phyloP scores from a whole-genome alignment of 2,113 vertebrate species.

The Arothron firmamentum region DNA sequence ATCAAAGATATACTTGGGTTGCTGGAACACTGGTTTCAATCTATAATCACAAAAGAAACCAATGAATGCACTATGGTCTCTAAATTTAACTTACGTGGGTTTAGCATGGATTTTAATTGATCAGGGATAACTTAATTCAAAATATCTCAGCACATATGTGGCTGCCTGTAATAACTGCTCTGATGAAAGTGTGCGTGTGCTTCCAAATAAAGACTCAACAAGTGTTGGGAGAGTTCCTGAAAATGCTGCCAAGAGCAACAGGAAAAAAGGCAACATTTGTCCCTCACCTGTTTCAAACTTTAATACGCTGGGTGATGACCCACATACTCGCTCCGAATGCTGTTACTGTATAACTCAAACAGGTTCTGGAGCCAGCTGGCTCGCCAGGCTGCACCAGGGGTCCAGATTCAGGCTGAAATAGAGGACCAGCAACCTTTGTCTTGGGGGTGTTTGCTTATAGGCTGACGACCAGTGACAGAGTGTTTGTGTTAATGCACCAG shows the following conservation, averaged over 20 bases:
- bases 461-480: constrained; percentile 17
- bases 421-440: constrained; percentile 43
- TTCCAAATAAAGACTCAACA: constrained; percentile 55
- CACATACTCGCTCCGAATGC: constrained; percentile 28
- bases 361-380: constrained; percentile 39
- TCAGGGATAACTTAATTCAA: constrained; percentile 24
- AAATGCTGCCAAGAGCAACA: constrained; percentile 38
- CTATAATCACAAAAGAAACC: not conserved
- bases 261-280: constrained; percentile 24
- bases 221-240: constrained; percentile 23
- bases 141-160: constrained; percentile 17
- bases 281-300: constrained; percentile 55
- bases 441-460: constrained; percentile 20
- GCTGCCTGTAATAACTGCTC: constrained; percentile 17
- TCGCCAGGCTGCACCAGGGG: not conserved
- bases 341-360: constrained; percentile 37
- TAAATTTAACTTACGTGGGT: constrained; percentile 11
- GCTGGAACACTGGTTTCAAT: not conserved
- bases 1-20: not conserved
- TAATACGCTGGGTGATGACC: constrained; percentile 27
- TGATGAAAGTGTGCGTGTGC: constrained; percentile 4
- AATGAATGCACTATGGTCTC: constrained; percentile 1
- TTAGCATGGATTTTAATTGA: constrained; percentile 22
- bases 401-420: constrained; percentile 23
- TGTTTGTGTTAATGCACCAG: constrained; percentile 43